phyloP scores from a whole-genome alignment of 1,140 invertebrate genomes.

The Sogatella furcifera region DNA sequence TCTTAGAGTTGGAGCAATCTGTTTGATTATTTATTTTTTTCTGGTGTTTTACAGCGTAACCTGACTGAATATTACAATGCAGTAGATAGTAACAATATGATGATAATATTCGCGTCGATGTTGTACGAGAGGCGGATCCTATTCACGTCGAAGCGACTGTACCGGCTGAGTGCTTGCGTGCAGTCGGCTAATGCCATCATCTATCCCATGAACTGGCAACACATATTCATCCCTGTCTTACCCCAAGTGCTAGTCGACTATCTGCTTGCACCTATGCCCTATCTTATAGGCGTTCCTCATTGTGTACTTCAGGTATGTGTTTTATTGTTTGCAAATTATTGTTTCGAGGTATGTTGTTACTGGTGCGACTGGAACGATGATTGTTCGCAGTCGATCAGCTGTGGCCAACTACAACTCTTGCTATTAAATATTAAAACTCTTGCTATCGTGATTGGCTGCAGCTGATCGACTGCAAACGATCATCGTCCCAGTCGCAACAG shows the following conservation, averaged over 20 bases:
- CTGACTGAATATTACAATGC: constrained; percentile 93
- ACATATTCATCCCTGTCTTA: constrained; percentile 87
- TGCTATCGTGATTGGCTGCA: too few relatives aligned
- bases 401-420: too few relatives aligned
- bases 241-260: constrained; percentile 82
- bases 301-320: not conserved
- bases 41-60: constrained; percentile 66
- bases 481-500: too few relatives aligned
- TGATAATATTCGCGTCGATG: constrained; percentile 87
- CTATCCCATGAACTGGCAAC: constrained; percentile 97
- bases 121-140: constrained; percentile 85
- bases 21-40: constrained; percentile 15
- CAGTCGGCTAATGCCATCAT: constrained; percentile 87
- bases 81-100: constrained; percentile 84
- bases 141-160: constrained; percentile 76
- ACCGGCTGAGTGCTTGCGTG: constrained; percentile 80
- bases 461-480: too few relatives aligned
- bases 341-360: too few relatives aligned
- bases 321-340: too few relatives aligned
- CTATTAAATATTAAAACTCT: too few relatives aligned
- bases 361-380: too few relatives aligned
- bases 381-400: too few relatives aligned
- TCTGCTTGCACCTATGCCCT: constrained; percentile 87
- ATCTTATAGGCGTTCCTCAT: constrained; percentile 79
- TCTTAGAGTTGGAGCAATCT: too few relatives aligned